Percentiles rank a stretch among this genome's conserved stretches.
Conservation (phyloP, 2,113 vertebrate species). For the Triplophysa siluroides region DNA sequence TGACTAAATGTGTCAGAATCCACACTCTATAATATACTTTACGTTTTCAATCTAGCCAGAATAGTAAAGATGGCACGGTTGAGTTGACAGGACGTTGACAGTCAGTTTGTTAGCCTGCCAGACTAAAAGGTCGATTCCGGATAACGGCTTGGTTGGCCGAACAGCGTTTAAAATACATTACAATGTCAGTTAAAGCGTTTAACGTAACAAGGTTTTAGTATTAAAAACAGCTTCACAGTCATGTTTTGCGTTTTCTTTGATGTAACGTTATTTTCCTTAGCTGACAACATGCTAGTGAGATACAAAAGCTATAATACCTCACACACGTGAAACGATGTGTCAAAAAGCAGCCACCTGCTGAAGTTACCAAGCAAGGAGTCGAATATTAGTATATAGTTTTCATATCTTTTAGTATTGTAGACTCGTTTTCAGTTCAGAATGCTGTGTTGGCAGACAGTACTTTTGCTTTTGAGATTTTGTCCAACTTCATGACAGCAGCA, state of each 20-base stretch:
- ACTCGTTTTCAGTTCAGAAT: no score
- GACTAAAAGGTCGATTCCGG: not conserved
- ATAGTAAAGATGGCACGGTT: not conserved
- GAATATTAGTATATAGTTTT: no score
- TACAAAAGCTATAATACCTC: not conserved
- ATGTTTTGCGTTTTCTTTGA: not conserved
- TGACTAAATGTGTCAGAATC: not conserved
- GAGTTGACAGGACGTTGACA: constrained; percentile 15
- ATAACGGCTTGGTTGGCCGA: not conserved
- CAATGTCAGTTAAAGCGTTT: not conserved
- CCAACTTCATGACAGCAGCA: not conserved
- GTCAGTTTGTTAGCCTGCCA: constrained; percentile 32
- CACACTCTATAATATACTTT: not conserved
- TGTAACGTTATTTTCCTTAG: not conserved
- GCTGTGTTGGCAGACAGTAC: no score
- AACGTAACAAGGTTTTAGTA: not conserved
- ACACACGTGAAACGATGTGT: not conserved
- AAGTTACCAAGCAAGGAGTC: no score
- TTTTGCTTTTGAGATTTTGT: no score
- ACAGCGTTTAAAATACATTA: not conserved
- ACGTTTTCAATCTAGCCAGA: not conserved
- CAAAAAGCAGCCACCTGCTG: not conserved
- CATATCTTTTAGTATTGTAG: no score
- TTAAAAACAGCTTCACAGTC: not conserved
- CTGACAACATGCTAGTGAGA: not conserved